Conservation (phyloP, 2,797 vertebrate genomes). For the Neosalanx taihuensis region DNA sequence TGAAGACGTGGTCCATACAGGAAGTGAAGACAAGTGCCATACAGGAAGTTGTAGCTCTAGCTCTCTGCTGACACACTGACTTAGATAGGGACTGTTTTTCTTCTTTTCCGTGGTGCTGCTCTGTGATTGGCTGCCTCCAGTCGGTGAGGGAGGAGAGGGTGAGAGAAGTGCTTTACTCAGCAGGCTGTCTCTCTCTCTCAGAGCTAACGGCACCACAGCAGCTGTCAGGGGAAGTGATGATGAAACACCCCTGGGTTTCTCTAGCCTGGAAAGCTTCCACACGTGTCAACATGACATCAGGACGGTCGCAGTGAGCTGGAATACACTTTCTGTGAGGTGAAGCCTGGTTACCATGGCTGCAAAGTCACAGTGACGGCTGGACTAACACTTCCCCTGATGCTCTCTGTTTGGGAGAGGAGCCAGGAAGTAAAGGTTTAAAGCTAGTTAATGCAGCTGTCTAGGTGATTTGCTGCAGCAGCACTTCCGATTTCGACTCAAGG, state of each 20-base stretch:
- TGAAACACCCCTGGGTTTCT: background rate
- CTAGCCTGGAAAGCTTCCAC: background rate
- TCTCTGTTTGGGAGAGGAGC: conserved; percentile 2
- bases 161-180: too few relatives aligned
- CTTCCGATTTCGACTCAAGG: background rate
- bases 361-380: background rate
- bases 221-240: background rate
- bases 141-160: too few relatives aligned
- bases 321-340: background rate
- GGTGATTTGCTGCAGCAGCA: background rate
- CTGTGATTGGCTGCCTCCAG: too few relatives aligned
- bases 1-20: too few relatives aligned
- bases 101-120: too few relatives aligned
- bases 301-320: background rate
- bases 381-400: background rate
- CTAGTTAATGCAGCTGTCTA: background rate
- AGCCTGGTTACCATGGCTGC: background rate
- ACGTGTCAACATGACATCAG: background rate
- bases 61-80: too few relatives aligned
- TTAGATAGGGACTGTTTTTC: too few relatives aligned
- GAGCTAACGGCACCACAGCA: background rate
- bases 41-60: too few relatives aligned
- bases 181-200: too few relatives aligned
- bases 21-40: too few relatives aligned
- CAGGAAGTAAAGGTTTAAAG: background rate